These are phyloP conservation scores for Tyto alba DNA, from an alignment of 2,113 vertebrate species.

Conservation along the genomic window DNA sequence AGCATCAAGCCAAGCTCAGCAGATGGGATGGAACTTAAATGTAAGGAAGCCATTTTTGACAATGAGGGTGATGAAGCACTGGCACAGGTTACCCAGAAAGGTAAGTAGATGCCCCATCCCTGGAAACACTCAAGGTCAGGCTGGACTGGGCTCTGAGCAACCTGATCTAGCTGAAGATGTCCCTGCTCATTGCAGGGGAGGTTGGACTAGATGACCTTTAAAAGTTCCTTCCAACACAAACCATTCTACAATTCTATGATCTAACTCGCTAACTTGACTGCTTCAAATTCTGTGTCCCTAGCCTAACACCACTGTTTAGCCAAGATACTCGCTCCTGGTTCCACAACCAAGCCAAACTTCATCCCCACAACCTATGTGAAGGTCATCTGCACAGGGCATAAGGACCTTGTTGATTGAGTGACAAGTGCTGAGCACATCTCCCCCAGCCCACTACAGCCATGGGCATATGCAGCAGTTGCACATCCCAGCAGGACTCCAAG, in stretches of 20 bases:
- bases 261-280: neutral
- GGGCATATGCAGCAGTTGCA: rapidly evolving
- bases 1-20: neutral
- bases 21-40: neutral
- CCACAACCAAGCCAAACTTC: neutral
- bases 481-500: neutral
- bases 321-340: neutral
- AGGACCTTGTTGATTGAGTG: neutral
- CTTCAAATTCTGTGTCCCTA: neutral
- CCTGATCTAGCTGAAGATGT: neutral
- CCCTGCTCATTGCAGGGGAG: neutral
- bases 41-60: neutral
- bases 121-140: neutral
- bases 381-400: neutral
- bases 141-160: neutral
- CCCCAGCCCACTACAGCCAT: neutral
- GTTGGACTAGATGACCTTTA: neutral
- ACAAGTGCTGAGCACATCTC: neutral
- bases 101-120: neutral
- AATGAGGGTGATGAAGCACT: rapidly evolving
- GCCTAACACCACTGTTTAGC: neutral
- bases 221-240: neutral
- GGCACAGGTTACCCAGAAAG: neutral
- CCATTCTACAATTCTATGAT: neutral
- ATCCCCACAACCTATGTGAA: neutral